Conservation (phyloP, 2,888 invertebrate species). For the Drosophila siamana region DNA sequence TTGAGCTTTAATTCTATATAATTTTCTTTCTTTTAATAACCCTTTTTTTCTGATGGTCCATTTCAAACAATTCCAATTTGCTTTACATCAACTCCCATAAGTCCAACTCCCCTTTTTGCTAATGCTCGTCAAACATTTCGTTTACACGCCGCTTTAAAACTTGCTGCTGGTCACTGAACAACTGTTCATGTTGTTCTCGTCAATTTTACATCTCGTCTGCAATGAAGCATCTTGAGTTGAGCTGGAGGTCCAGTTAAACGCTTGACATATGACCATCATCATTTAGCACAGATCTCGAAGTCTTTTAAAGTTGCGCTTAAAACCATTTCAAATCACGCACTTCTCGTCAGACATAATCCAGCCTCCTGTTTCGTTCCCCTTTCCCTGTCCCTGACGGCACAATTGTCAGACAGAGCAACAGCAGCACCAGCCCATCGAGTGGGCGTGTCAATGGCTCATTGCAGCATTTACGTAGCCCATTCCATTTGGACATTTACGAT, state of each 20-base stretch:
- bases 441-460: conserved; percentile 69
- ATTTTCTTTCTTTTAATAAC: not conserved
- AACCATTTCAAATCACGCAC: conserved; percentile 64
- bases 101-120: not conserved
- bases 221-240: not conserved
- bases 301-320: conserved; percentile 50
- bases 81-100: not conserved
- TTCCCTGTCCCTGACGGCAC: not conserved
- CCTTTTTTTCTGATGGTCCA: no score
- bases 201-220: conserved; percentile 12
- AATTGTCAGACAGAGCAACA: conserved; percentile 9
- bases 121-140: not conserved
- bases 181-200: conserved; percentile 8
- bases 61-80: not conserved
- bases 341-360: conserved; percentile 4
- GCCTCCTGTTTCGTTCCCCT: not conserved
- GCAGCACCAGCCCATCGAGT: conserved; percentile 45
- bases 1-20: not conserved
- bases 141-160: not conserved
- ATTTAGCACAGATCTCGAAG: conserved; percentile 54
- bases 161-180: conserved; percentile 8
- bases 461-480: conserved; percentile 70
- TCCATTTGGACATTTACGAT: conserved; percentile 61
- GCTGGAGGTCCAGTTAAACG: conserved; percentile 54
- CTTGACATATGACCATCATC: conserved; percentile 64